Conservation (phyloP, 2,797 vertebrate genomes). For the Chiropotes sagulatus region DNA sequence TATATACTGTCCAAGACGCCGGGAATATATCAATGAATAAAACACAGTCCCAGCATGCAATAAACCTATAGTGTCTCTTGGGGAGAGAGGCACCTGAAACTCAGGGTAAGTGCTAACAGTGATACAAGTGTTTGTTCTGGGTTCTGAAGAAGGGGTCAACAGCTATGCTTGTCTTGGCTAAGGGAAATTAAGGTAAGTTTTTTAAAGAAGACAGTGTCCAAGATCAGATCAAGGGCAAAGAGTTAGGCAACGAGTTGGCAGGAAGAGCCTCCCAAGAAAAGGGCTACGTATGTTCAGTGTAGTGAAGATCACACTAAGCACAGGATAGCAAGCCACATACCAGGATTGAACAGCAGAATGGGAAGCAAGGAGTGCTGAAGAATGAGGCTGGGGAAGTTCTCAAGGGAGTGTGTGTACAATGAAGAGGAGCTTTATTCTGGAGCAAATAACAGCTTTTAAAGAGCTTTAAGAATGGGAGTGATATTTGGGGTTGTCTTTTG, state of each 20-base stretch:
- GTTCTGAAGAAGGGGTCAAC: neutral
- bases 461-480: neutral
- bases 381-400: neutral
- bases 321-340: neutral
- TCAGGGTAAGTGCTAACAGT: neutral
- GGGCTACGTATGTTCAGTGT: neutral
- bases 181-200: neutral
- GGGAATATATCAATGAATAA: slow-evolving; percentile 55
- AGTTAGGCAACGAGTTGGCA: neutral
- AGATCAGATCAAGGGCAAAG: neutral
- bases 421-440: neutral
- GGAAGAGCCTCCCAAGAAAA: neutral
- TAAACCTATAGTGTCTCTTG: neutral
- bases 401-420: neutral
- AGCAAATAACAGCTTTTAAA: neutral
- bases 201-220: neutral
- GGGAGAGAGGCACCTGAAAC: neutral
- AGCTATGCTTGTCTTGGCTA: neutral
- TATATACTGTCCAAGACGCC: slow-evolving; percentile 55
- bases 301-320: neutral
- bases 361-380: neutral
- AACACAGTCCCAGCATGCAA: neutral
- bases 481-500: neutral
- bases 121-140: neutral
- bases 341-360: neutral